A percentile compares a stretch with the other conserved stretches of the same genome.
Evolutionary conservation across 1,140 invertebrate genomes (phyloP).

Genomic region (Drosophila truncata): DNA sequence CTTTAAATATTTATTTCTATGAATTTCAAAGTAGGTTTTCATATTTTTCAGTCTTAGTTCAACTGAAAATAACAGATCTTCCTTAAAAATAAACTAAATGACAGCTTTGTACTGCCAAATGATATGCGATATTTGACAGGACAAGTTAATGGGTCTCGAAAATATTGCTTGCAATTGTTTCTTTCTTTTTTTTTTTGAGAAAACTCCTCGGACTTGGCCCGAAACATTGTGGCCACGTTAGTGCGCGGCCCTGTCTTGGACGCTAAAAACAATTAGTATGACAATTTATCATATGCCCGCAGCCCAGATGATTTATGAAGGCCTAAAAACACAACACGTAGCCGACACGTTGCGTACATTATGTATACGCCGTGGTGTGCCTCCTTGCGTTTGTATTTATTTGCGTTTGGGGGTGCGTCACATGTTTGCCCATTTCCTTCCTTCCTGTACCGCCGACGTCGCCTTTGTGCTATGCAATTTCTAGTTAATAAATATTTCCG

Average conservation of each 20-base stretch:
- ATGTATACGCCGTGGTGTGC: slow-evolving; percentile 22
- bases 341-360: slow-evolving; percentile 39
- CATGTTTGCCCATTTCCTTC: slow-evolving; percentile 79
- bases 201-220: slow-evolving; percentile 14
- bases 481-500: slow-evolving; percentile 83
- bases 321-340: slow-evolving; percentile 49
- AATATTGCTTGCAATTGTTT: slow-evolving; percentile 44
- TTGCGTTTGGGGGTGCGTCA: slow-evolving; percentile 72
- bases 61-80: background rate
- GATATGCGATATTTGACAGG: slow-evolving; percentile 71
- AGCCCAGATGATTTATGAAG: slow-evolving; percentile 79
- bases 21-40: too few species aligned
- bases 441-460: slow-evolving; percentile 45
- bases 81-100: background rate
- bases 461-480: slow-evolving; percentile 71
- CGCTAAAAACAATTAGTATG: slow-evolving; percentile 84
- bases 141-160: slow-evolving; percentile 53
- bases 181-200: slow-evolving; percentile 52
- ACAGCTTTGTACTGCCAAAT: slow-evolving; percentile 32
- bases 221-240: slow-evolving; percentile 26
- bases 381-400: slow-evolving; percentile 50
- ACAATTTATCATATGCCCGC: slow-evolving; percentile 82
- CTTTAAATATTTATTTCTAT: background rate
- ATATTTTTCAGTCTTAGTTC: background rate
- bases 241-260: slow-evolving; percentile 58